Base-by-base conservation (phyloP, 1,140 invertebrate species). In the Hycleus phaleratus region DNA sequence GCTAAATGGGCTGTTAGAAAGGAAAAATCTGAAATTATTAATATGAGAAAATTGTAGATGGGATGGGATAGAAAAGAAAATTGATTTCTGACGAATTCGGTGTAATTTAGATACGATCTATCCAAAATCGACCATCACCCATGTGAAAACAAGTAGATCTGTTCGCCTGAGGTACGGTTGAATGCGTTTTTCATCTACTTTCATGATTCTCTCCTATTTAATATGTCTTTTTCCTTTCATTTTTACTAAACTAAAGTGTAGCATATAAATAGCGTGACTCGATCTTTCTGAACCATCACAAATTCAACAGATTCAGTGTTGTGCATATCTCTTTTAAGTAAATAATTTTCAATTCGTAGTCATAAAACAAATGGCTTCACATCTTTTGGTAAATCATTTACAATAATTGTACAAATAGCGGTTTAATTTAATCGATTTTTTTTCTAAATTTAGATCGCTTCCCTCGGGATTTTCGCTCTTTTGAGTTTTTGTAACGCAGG, bases 141-240 rank as follows among this genome's bases (percentile, higher is more conserved):
- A 32, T 32, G 32, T 32, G 7, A 32, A 7, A 32, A 32, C 32
- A 32, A 32, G 5, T 42, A 42, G 40, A 42, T 42, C 40, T 10
- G 38, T 10, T 45, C 38, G 44, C 45, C 44, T 38, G 42, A 38
- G 52, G 52, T 44, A 68, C 62, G 68, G 18, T 63, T 59, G 26
- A 59, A 42, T 69, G 62, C 59, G 60, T 64, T 62, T 69, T 66
- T 66, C 65, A 58, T 62, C 56, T 65, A 67, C 68, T 69, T 69
- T 69, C 68, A 58, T 67, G 49, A 56, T 54, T 48, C 50, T 57
- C 56, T 49, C 45, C 56, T 47, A 52, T 55, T 60, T 38, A 25
- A 52, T 56, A 43, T 51, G 53, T 64, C 60, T 65, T 62, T 60
- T 62, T 61, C 66, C 64, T 69, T 68, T 65, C 63, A 67, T 67